Evolutionary conservation across 2,888 invertebrate species (phyloP), one percentile per base, ranked within the genome.

Genomic region (Heliconius ethilla): DNA sequence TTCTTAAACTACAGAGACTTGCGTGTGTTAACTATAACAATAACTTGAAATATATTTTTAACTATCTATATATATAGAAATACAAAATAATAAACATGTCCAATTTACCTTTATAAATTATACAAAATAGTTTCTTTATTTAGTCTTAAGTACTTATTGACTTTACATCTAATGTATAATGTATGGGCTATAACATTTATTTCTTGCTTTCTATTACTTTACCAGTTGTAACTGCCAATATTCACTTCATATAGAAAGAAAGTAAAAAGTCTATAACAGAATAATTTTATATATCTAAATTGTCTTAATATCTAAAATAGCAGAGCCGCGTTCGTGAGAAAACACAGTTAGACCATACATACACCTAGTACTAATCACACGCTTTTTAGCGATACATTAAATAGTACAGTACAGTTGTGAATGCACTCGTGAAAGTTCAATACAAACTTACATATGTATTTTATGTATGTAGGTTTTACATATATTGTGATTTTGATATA

Each of bases 401-500:
- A 78, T 51, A 63, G 75, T 77, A 55, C 62, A 63, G 75, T 77
- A 55, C 78, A 66, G 75, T 75, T 79, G 70, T 45, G 51, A 77
- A 77, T 77, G 75, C 74, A 76, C 73, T 70, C 70, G 77, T 79
- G 78, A 81, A 81, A 81, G 77, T 79, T 51, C 45, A 70, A 45
- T 66, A 40, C 55, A 65, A 78, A 78, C 9, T 40, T 29, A 40
- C 25, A n/a, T 67, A 37, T 33, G 2, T 25, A 13, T 13, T n/a
- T 25, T n/a, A 40, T 40, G 62, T 78, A 51, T 65, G 75, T 78
- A 72, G 63, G 63, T 37, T 75, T 33, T 33, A 33, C 33, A 87
- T 86, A 86, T 88, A 85, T 40, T 40, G 40, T 25, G 69, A 9
- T 40, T 25, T 40, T 25, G n/a, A 40, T 25, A 45, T n/a, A 66